These are phyloP conservation scores for Hemiprocne comata DNA, from an alignment of 2,113 vertebrate genomes.

Conservation along the genomic window DNA sequence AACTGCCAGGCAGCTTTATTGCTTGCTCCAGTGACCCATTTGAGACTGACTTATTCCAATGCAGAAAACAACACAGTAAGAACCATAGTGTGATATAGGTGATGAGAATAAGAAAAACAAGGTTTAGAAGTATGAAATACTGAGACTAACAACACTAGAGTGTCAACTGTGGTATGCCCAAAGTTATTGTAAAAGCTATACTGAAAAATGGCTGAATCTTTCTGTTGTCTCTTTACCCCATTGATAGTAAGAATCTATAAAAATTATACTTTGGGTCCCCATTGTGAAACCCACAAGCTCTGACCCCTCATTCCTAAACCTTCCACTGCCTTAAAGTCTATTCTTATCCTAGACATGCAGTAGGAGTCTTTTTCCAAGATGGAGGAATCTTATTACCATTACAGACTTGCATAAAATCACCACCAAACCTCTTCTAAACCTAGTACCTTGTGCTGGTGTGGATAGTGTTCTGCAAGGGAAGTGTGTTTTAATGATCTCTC, in stretches of 20 bases:
- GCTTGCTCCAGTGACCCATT: not conserved
- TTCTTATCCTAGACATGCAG: not conserved
- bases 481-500: constrained; percentile 47
- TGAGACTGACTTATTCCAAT: not conserved
- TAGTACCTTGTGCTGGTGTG: constrained; percentile 37
- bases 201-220: not conserved
- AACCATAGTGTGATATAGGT: not conserved
- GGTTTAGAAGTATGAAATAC: not conserved
- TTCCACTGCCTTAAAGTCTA: not conserved
- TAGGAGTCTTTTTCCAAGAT: not conserved
- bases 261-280: not conserved
- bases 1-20: not conserved
- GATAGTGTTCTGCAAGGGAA: not conserved
- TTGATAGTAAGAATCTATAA: not conserved
- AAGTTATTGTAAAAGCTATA: not conserved
- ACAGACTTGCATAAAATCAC: not conserved
- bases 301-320: not conserved
- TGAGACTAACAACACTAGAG: not conserved
- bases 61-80: not conserved
- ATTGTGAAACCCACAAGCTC: not conserved
- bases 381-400: not conserved
- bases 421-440: not conserved
- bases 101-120: not conserved
- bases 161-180: not conserved
- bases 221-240: not conserved